phyloP scores from a whole-genome alignment of 2,797 vertebrate species.

The Xenops minutus region DNA sequence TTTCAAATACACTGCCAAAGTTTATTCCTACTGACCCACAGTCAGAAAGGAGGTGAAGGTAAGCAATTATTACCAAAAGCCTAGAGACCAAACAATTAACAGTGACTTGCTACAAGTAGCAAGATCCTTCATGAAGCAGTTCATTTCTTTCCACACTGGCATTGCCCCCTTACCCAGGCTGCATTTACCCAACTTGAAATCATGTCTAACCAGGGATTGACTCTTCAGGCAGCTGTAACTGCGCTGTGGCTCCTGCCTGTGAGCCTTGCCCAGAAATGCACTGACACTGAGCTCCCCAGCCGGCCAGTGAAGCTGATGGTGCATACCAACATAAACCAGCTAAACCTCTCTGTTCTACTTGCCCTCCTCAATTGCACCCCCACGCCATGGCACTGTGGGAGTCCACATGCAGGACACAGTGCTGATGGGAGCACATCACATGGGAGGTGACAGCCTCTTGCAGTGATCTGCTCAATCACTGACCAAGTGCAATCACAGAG shows the following conservation, averaged over 20 bases:
- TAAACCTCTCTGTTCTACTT: neutral
- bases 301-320: neutral
- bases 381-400: neutral
- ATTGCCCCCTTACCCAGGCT: rapidly evolving
- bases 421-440: neutral
- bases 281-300: rapidly evolving
- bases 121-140: neutral
- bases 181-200: neutral
- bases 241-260: neutral
- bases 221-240: neutral
- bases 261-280: neutral
- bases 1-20: neutral
- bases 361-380: neutral
- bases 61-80: neutral
- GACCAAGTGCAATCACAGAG: neutral
- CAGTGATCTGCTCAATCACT: neutral
- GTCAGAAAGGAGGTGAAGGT: neutral
- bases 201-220: neutral
- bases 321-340: neutral
- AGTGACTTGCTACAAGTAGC: neutral
- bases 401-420: neutral
- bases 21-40: neutral
- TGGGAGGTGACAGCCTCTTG: neutral
- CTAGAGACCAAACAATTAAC: neutral
- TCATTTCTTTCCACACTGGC: neutral